Base-by-base conservation (phyloP, 2,113 vertebrate species). In the Cyprinodon variegatus region DNA sequence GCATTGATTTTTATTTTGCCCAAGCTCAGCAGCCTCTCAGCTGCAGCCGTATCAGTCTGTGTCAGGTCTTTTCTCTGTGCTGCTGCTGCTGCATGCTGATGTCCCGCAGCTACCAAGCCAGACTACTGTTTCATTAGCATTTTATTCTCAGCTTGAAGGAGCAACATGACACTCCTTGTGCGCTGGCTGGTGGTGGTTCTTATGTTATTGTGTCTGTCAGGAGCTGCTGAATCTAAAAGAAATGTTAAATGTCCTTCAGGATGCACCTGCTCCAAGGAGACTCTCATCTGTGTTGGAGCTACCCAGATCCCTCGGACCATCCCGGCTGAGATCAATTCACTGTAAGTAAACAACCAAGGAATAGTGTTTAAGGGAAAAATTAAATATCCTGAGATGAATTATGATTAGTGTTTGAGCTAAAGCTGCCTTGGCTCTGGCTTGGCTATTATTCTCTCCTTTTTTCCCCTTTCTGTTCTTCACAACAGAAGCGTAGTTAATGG, bases 401-500 rank as follows among this genome's bases (percentile, higher is more conserved):
- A 3, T n/a, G 50, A 6, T 57, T n/a, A 57, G n/a, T 9, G 17
- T 57, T 6, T 15, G 50, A 17, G n/a, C 9, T 57, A 57, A 57
- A 57, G 11, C 15, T 15, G 39, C 13, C 65, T 73, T 72, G 70
- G 63, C 70, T 68, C 61, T 65, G 38, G 65, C 13, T 67, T 65
- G 65, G 70, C 80, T 57, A 70, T 4, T 46, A 4, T 66, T 4
- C 37, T 62, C 37, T 29, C n/a, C 37, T 62, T 38, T 14, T 36
- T 36, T 20, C 70, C 59, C 63, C 67, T 77, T 37, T 73, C 1
- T 86, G 46, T 83, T 40, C 59, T 69, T 73, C 73, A 76, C 66
- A 48, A 69, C 85, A 99, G 98, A 94, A 99, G 98, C 89, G 92
- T 99, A 82, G 97, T 99, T 1, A 99, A 99, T 91, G 97, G 97